Percentiles rank a stretch among this genome's conserved stretches.
Evolutionary conservation across 2,113 vertebrate species (phyloP).

Genomic region (Gallinago jamesoni): DNA sequence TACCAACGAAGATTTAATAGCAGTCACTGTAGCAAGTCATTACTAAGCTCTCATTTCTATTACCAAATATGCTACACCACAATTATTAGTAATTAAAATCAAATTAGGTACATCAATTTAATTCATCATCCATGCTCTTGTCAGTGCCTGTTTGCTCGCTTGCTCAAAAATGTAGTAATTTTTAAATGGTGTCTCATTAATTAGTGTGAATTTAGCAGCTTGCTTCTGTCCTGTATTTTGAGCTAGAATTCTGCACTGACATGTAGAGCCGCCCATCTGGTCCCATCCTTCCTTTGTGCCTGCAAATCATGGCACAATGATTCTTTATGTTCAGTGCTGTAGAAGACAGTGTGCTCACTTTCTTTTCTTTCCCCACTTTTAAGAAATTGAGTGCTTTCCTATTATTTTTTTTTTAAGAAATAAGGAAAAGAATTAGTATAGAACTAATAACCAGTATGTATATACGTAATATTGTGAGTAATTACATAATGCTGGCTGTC

Average conservation of each 20-base stretch:
- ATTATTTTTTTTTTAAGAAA: background rate
- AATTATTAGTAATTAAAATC: conserved; percentile 66
- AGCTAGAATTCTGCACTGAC: conserved; percentile 1
- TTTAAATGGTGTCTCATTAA: conserved; percentile 44
- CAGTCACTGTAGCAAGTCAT: conserved; percentile 36
- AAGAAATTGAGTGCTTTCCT: background rate
- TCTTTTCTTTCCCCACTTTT: background rate
- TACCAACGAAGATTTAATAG: conserved; percentile 42
- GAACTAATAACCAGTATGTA: background rate
- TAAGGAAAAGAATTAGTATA: background rate
- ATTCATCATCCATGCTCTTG: conserved; percentile 50
- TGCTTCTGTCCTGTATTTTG: background rate
- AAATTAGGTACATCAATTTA: conserved; percentile 50
- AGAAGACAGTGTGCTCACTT: background rate
- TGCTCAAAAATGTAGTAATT: conserved; percentile 25
- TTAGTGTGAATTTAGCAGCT: conserved; percentile 29
- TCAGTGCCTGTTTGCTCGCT: conserved; percentile 25
- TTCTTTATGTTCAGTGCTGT: background rate
- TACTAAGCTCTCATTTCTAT: conserved; percentile 37
- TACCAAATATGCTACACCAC: conserved; percentile 38
- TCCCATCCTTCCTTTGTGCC: conserved; percentile 4
- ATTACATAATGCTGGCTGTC: background rate
- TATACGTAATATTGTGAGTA: background rate
- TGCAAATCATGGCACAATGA: background rate
- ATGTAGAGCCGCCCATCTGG: background rate